These are phyloP conservation scores for Aptenodytes forsteri DNA, from an alignment of 2,113 vertebrate species.

Conservation along the genomic window DNA sequence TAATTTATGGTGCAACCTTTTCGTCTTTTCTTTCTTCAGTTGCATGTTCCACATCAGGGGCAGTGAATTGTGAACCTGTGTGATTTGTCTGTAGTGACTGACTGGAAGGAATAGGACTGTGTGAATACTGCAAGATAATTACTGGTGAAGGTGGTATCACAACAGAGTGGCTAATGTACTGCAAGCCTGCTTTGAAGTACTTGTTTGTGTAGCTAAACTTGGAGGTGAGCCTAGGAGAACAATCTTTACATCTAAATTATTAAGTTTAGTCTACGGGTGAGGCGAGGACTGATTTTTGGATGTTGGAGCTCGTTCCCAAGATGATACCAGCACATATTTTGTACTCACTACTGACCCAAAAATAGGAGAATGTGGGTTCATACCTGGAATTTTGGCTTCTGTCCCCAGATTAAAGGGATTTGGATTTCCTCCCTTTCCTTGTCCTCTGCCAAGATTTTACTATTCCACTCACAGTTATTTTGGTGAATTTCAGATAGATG, in stretches of 20 bases:
- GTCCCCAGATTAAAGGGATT: not conserved
- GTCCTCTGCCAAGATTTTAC: not conserved
- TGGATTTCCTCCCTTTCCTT: not conserved
- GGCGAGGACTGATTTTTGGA: not conserved
- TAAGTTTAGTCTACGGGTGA: not conserved
- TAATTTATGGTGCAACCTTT: not conserved
- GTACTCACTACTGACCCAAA: not conserved
- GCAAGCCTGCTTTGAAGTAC: constrained; percentile 9
- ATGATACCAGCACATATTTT: not conserved
- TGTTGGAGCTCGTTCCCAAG: not conserved
- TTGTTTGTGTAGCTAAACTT: constrained; percentile 28
- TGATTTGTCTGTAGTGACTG: not conserved
- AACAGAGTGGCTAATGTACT: not conserved
- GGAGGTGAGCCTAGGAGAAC: constrained; percentile 19
- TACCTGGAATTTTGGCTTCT: not conserved
- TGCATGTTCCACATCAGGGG: not conserved
- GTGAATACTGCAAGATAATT: not conserved
- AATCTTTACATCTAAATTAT: constrained; percentile 11
- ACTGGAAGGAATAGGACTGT: not conserved
- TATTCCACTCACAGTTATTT: not conserved
- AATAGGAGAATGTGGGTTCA: not conserved
- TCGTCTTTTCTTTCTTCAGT: not conserved
- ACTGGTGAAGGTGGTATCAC: not conserved
- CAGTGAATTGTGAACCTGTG: not conserved
- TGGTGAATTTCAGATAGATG: not conserved